Base-by-base conservation (phyloP, 1,140 invertebrate genomes). In the Platorchestia sp. region DNA sequence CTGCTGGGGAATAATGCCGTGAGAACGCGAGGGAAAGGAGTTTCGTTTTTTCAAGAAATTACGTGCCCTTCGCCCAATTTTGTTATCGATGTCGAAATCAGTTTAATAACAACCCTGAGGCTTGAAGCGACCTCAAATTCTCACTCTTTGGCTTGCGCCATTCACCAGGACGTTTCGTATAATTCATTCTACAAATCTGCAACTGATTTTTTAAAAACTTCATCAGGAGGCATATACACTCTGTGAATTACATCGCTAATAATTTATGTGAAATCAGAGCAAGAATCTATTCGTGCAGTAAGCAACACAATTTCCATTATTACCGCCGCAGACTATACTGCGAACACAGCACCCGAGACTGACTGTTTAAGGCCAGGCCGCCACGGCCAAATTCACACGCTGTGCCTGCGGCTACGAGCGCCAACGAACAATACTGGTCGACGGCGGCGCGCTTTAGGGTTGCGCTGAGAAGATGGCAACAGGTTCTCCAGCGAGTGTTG, bases 401-500 rank as follows among this genome's bases (percentile, higher is more conserved):
- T 75, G 59, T 27, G 14, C 14, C 14, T 27, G 59, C 14, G 14
- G 14, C 14, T 27, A 27, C 14, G 47, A 51, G 59, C 7, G 91
- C 43, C 45, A 44, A 45, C 91, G 91, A 44, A 45, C 91, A 45
- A 93, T 93, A 93, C 91, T 41, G 87, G 86, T 91, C 91, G 43
- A 47, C 43, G 43, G 91, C 91, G 45, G 43, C 45, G 41, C 43
- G 91, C 91, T 93, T 93, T 93, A 44, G 91, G 91, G 91, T 16
- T 40, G 45, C 91, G 19, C 45, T 93, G 91, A 93, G 43, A 93
- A 93, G 91, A 45, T 93, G 43, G 91, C 36, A 93, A 93, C 91
- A 93, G 91, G 91, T 93, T 93, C 44, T 93, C 91, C 91, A 40
- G 43, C 91, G 40, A 45, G 91, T 93, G 91, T 93, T 93, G 91